A percentile compares a stretch with the other conserved stretches of the same genome.
Conservation (phyloP, 2,113 vertebrate species). For the Desmodus rotundus region DNA sequence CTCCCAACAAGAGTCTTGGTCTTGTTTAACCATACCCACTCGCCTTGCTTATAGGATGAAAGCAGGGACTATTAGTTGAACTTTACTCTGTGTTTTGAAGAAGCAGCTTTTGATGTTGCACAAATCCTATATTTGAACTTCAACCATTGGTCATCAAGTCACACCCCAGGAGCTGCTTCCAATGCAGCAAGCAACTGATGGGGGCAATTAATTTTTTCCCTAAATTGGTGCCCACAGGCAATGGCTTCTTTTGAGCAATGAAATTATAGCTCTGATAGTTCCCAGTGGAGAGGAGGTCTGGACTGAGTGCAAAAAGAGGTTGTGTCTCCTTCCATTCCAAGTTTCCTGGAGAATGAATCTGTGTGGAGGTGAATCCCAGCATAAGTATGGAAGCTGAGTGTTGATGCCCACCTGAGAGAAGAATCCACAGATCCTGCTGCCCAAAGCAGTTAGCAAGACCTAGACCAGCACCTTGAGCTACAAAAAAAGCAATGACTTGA, state of each 20-base stretch:
- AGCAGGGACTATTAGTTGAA: too few species aligned
- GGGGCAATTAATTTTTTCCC: neutral
- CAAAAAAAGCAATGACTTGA: neutral
- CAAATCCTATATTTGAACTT: neutral
- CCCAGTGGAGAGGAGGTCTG: neutral
- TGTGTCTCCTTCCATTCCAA: neutral
- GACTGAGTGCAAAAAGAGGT: neutral
- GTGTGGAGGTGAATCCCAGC: neutral
- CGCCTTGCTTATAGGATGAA: neutral
- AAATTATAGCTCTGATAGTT: neutral
- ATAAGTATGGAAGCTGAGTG: neutral
- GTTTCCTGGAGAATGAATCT: neutral
- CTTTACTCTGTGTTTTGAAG: neutral
- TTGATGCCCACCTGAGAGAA: neutral
- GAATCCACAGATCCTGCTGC: neutral
- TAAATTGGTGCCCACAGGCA: neutral
- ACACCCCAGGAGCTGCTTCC: neutral
- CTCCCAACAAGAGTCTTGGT: neutral
- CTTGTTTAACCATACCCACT: neutral
- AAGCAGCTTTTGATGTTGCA: neutral
- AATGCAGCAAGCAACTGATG: neutral
- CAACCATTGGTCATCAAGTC: neutral
- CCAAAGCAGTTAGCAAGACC: neutral
- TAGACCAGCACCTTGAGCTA: neutral
- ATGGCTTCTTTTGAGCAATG: neutral